Evolutionary conservation across 2,888 invertebrate genomes (phyloP).

Genomic region (Polymixis flavicincta): DNA sequence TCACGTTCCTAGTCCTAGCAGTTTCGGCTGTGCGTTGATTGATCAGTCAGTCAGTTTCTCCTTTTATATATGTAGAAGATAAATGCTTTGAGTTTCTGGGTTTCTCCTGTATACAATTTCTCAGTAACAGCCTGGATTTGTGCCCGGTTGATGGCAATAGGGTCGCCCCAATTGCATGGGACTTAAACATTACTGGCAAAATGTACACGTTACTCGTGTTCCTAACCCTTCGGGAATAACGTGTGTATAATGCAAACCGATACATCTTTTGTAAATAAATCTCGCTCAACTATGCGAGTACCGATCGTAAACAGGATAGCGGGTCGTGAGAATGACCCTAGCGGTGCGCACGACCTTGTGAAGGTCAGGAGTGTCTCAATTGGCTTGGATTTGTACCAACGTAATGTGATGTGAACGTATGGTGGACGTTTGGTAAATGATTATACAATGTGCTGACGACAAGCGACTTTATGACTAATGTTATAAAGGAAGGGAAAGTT

Average conservation of each 20-base stretch:
- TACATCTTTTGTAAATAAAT: constrained; percentile 16
- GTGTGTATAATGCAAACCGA: not conserved
- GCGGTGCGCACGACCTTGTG: constrained; percentile 37
- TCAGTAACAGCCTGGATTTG: too few relatives aligned
- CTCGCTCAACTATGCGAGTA: not conserved
- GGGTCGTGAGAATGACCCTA: constrained; percentile 51
- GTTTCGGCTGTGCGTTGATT: too few relatives aligned
- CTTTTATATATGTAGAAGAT: too few relatives aligned
- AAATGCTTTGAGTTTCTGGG: too few relatives aligned
- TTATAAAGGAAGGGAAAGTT: too few relatives aligned
- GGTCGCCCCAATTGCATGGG: not conserved
- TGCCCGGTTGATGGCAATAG: not conserved
- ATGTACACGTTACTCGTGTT: not conserved
- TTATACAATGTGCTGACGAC: not conserved
- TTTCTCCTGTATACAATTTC: too few relatives aligned
- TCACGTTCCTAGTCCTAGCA: too few relatives aligned
- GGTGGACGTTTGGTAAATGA: not conserved
- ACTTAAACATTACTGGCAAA: not conserved
- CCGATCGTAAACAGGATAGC: constrained; percentile 40
- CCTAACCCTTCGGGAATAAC: too few relatives aligned
- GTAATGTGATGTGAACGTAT: not conserved
- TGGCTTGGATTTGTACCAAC: constrained; percentile 17
- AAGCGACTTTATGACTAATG: too few relatives aligned
- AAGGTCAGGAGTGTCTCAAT: constrained; percentile 40
- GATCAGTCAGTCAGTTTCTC: too few relatives aligned